phyloP scores from a whole-genome alignment of 2,888 invertebrate species.

The Gymnosoma rotundatum region DNA sequence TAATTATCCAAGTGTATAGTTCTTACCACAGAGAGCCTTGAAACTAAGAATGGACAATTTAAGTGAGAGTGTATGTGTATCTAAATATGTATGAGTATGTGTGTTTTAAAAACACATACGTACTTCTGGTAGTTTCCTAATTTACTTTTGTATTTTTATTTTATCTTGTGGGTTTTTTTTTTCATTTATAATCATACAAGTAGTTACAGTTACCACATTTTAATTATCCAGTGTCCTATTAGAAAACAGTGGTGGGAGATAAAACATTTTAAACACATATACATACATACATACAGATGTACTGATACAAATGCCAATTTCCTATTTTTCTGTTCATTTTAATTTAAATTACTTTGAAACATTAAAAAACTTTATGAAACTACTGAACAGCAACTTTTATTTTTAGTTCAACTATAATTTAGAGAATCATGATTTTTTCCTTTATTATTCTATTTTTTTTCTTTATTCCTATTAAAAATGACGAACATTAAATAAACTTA shows the following conservation, averaged over 20 bases:
- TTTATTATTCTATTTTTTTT: too few relatives aligned
- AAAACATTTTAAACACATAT: background rate
- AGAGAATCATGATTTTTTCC: too few relatives aligned
- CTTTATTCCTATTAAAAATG: too few relatives aligned
- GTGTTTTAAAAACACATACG: background rate
- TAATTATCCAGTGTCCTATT: conserved; percentile 27
- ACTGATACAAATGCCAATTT: background rate
- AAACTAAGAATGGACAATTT: too few relatives aligned
- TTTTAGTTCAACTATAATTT: too few relatives aligned
- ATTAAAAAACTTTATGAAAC: too few relatives aligned
- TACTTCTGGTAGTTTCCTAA: background rate
- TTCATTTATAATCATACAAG: conserved; percentile 15
- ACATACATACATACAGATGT: too few relatives aligned
- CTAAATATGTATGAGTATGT: background rate
- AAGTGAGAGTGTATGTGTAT: background rate
- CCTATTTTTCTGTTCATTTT: too few relatives aligned
- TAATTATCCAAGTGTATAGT: conserved; percentile 44
- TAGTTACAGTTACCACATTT: conserved; percentile 47
- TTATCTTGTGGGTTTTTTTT: conserved; percentile 41
- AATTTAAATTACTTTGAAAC: too few relatives aligned
- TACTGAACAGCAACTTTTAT: too few relatives aligned
- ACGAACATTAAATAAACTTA: too few relatives aligned
- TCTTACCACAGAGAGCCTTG: background rate
- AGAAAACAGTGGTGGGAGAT: conserved; percentile 8
- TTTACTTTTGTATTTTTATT: background rate